Evolutionary conservation across 2,888 invertebrate genomes (phyloP), one percentile per base, ranked within the genome.

Genomic region (Drosophila leonis): DNA sequence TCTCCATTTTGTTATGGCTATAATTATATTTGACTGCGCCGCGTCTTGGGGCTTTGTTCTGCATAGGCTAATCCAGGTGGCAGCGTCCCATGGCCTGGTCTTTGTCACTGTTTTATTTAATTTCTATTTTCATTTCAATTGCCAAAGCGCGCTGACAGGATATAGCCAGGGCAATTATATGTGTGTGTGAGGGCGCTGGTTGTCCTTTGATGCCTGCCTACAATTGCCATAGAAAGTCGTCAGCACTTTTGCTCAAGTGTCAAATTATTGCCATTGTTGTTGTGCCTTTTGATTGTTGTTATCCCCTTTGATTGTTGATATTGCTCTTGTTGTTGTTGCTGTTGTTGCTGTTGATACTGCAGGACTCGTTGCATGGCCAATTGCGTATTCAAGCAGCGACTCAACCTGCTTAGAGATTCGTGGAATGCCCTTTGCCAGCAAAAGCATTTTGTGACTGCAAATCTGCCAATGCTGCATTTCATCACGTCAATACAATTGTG

Each of bases 11-110:
- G 90, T 80, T 76, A 80, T 75, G 78, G 78, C 76, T 76, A 90
- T 90, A 90, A 87, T 87, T 90, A 88, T 88, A 87, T 87, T 87
- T 88, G 90, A 82, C 90, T 85, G 83, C 70, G 39, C 13, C 37
- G n/a, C 52, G 41, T 59, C 41, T 33, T 46, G 63, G 63, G 33
- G 59, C 78, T 63, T 59, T 67, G 72, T 81, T 66, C 72, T 54
- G 52, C 15, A 56, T 44, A 27, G 52, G 69, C 90, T 84, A 88
- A 90, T 83, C 85, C 83, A 90, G 90, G 88, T 90, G 83, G 83
- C 78, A 72, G 66, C 52, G 42, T 24, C 33, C 42, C 41, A 39
- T 29, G 56, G 66, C 56, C 56, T 59, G 70, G 64, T 49, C 59
- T 82, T 80, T 76, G 64, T 73, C 70, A 61, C 78, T 69, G 60